These are phyloP conservation scores for Neosilurus mollespiculum DNA, from an alignment of 2,797 vertebrate species.

Conservation along the genomic window DNA sequence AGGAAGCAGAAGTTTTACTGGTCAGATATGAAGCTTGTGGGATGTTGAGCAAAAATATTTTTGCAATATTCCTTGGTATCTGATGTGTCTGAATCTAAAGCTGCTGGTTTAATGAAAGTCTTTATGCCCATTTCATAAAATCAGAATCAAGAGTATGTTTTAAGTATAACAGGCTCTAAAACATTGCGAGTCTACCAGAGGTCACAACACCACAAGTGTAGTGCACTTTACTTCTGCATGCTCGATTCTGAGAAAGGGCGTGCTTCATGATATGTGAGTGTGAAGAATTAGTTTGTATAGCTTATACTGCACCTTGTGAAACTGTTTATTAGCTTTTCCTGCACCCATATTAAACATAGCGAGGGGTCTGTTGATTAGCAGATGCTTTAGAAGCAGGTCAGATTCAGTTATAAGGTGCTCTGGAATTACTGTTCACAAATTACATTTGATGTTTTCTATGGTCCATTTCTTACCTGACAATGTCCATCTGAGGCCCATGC, in stretches of 20 bases:
- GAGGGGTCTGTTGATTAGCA: background rate
- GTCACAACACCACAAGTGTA: background rate
- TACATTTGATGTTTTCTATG: background rate
- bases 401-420: background rate
- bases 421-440: background rate
- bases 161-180: background rate
- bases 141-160: background rate
- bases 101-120: background rate
- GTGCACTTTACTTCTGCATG: background rate
- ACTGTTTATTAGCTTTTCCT: background rate
- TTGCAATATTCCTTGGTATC: background rate
- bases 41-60: background rate
- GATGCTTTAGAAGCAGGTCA: background rate
- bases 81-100: background rate
- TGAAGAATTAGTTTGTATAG: background rate
- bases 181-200: background rate
- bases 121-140: background rate
- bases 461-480: slow-evolving; percentile 64
- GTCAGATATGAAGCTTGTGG: background rate
- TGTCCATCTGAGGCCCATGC: slow-evolving; percentile 77
- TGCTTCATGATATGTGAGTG: background rate
- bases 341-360: background rate
- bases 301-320: background rate
- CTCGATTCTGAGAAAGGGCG: background rate
- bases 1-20: background rate